Base-by-base conservation (phyloP, 2,888 invertebrate genomes). In the Trilocha varians region DNA sequence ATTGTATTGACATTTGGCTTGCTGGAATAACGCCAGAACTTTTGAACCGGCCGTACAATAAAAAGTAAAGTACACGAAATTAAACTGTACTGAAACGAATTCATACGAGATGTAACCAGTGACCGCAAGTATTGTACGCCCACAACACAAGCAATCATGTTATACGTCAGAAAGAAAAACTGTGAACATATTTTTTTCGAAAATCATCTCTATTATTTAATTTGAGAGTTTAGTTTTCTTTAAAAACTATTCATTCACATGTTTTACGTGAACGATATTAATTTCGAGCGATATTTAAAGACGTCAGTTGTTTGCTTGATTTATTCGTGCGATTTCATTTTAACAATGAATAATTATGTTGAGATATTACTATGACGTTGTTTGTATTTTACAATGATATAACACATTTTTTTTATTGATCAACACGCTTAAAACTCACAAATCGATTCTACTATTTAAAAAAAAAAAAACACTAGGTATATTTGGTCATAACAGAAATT, bases 1-100 rank as follows among this genome's bases (percentile, higher is more conserved):
- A 75, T 72, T 71, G 76, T 79, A 82, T 83, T 83, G 84, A 84
- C 84, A 84, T 84, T 84, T 82, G 61, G 70, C 66, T 65, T 53
- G 66, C 53, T 83, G 84, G 84, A 79, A 54, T 47, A 11, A 41
- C 43, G 78, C 83, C 84, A 71, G 66, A 52, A 59, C 60, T 58
- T 48, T 59, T 65, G 70, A 70, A 68, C 70, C 61, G 65, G 66
- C 70, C 67, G 69, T 68, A 73, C 77, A 72, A 74, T 77, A 70
- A 74, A 74, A 75, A 71, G 57, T 67, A 60, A 67, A 69, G 58
- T 63, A 62, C 58, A 70, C 72, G 61, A 67, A 76, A 71, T 76
- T 72, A 71, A 70, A 70, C 65, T n/a, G 58, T 65, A 68, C 73
- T 70, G 75, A 71, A 55, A 65, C 57, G 62, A 65, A 54, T 43